These are phyloP conservation scores for Chrysomallon squamiferum DNA, from an alignment of 1,140 invertebrate species.

Conservation along the genomic window DNA sequence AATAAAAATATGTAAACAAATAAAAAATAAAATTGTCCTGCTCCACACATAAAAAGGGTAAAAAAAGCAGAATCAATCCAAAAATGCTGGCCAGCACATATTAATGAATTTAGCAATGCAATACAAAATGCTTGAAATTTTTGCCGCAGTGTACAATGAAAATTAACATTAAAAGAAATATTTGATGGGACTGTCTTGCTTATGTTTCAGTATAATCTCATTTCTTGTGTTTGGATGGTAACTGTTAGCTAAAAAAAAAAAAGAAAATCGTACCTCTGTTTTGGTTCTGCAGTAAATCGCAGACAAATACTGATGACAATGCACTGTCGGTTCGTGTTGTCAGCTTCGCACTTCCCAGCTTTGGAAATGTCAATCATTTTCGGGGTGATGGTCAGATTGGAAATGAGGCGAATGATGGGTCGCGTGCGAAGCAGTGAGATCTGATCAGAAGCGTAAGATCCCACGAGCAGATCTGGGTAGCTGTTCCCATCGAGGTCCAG, in stretches of 20 bases:
- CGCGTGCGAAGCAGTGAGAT: constrained; percentile 71
- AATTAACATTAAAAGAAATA: too few relatives aligned
- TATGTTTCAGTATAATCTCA: too few relatives aligned
- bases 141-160: too few relatives aligned
- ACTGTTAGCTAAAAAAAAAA: constrained; percentile 15
- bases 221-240: too few relatives aligned
- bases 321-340: constrained; percentile 23
- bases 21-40: too few relatives aligned
- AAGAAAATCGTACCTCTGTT: constrained; percentile 24
- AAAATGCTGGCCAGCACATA: too few relatives aligned
- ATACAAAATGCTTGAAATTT: too few relatives aligned
- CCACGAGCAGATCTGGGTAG: constrained; percentile 59
- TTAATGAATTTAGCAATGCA: too few relatives aligned
- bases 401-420: constrained; percentile 70
- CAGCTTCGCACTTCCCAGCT: constrained; percentile 13
- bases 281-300: constrained; percentile 37
- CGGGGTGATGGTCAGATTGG: constrained; percentile 24
- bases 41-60: too few relatives aligned
- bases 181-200: too few relatives aligned
- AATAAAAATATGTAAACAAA: too few relatives aligned
- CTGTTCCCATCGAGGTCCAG: constrained; percentile 54
- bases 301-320: constrained; percentile 41
- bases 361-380: constrained; percentile 25
- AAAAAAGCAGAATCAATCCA: too few relatives aligned
- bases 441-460: constrained; percentile 47